Evolutionary conservation across 2,113 vertebrate genomes (phyloP).

Genomic region (Pteropus alecto): DNA sequence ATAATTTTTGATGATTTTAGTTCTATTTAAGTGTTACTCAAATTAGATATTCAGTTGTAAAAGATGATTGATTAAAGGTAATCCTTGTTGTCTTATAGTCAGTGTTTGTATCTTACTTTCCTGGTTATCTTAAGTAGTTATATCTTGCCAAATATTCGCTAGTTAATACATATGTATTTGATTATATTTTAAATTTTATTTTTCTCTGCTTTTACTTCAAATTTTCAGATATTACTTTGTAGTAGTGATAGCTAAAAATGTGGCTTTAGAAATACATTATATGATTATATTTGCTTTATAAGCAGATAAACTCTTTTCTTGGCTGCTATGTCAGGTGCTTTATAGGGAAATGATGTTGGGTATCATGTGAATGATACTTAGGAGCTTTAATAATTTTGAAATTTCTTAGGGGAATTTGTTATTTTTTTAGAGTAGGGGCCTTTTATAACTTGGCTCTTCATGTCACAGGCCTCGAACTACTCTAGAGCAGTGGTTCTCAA

Average conservation of each 20-base stretch:
- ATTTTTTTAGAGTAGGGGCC: neutral
- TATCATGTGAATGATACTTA: conserved; percentile 50
- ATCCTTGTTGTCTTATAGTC: neutral
- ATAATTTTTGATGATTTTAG: conserved; percentile 15
- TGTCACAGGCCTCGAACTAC: neutral
- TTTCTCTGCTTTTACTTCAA: conserved; percentile 20
- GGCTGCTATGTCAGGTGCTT: neutral
- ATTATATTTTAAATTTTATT: conserved; percentile 25
- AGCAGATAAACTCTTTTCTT: neutral
- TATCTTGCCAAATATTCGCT: neutral
- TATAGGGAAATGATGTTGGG: neutral
- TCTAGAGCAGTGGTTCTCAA: neutral
- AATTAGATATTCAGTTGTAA: neutral
- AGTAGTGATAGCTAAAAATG: neutral
- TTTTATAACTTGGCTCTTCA: neutral
- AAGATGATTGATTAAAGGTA: neutral
- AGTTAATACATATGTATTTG: neutral
- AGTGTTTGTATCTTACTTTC: neutral
- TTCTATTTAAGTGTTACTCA: neutral
- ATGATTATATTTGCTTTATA: conserved; percentile 21
- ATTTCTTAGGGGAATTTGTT: neutral
- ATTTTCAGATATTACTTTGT: conserved; percentile 13
- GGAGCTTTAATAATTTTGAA: conserved; percentile 24
- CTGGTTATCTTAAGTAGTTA: neutral
- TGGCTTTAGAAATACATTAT: neutral